Conservation (phyloP, 1,140 invertebrate species). For the Physella acuta region DNA sequence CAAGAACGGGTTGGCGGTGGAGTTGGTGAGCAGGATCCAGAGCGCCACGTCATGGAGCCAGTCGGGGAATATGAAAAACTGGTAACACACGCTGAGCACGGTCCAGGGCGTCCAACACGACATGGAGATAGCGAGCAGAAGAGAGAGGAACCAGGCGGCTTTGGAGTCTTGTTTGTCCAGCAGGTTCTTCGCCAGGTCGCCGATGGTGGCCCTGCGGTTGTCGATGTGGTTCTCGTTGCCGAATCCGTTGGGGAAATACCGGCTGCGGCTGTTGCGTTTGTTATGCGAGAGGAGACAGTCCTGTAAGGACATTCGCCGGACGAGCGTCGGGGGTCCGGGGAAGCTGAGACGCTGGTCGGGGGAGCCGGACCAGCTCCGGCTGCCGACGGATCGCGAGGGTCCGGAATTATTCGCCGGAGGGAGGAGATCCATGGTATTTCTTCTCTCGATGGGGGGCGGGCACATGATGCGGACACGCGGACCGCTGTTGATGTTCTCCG, state of each 20-base stretch:
- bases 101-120: slow-evolving; percentile 48
- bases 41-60: slow-evolving; percentile 29
- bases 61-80: neutral
- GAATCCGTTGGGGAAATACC: slow-evolving; percentile 14
- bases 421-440: slow-evolving; percentile 29
- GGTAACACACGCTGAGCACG: slow-evolving; percentile 32
- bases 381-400: neutral
- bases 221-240: neutral
- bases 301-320: slow-evolving; percentile 27
- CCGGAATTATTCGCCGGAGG: slow-evolving; percentile 1
- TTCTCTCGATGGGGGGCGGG: slow-evolving; percentile 27
- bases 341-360: slow-evolving; percentile 22
- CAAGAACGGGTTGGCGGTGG: slow-evolving; percentile 48
- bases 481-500: slow-evolving; percentile 9
- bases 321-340: slow-evolving; percentile 10
- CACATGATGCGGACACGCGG: slow-evolving; percentile 10
- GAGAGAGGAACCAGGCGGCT: slow-evolving; percentile 40
- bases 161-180: slow-evolving; percentile 48
- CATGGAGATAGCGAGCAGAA: slow-evolving; percentile 37
- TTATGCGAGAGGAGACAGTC: slow-evolving; percentile 27
- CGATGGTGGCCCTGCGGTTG: slow-evolving; percentile 30
- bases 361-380: slow-evolving; percentile 18
- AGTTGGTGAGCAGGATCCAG: slow-evolving; percentile 41
- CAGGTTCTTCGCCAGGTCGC: slow-evolving; percentile 45
- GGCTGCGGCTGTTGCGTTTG: slow-evolving; percentile 4